Evolutionary conservation across 1,140 invertebrate species (phyloP), one percentile per base, ranked within the genome.

Genomic region (Pachypsylla venusta): DNA sequence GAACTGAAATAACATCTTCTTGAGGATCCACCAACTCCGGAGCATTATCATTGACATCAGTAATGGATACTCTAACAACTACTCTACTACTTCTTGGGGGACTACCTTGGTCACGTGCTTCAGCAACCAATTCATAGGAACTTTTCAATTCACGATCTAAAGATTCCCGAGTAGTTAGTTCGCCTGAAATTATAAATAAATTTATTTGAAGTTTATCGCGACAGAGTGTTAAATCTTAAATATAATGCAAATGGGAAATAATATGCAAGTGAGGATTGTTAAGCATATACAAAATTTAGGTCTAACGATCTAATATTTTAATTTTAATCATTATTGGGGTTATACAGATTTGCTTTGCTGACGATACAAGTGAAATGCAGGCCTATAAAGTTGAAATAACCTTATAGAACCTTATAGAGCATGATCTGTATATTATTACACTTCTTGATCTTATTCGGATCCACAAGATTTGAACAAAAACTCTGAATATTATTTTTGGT

Each of bases 21-120:
- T 85, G 81, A 4, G 88, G 89, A 71, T 92, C 87, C 26, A 90
- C 79, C 58, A 94, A 89, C 70, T 85, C 81, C 12, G 89, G 89
- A 7, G 83, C 77, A 73, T 95, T 94, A 72, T 96, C 92, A 70
- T 96, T 96, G 2, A 89, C 81, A 70, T 95, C 92, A 14, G 80
- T 77, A 2, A 90, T 81, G 59, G 76, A 74, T 0, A 96, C 79
- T 63, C 81, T 76, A 53, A 95, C 73, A 3, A 82, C 76, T 0
- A 87, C 84, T 61, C 87, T 74, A 14, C 82, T 77, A 58, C 82
- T 83, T 56, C 83, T 77, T 1, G 84, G 79, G 0, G 89, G 85
- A 1, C 74, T 77, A 0, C 93, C 93, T 68, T 87, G 82, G 72
- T 98, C 93, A 57, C 79, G 75, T 1, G 88, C 93, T 71, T 90